Conservation (phyloP, 2,797 vertebrate genomes). For the Eospalax fontanierii region DNA sequence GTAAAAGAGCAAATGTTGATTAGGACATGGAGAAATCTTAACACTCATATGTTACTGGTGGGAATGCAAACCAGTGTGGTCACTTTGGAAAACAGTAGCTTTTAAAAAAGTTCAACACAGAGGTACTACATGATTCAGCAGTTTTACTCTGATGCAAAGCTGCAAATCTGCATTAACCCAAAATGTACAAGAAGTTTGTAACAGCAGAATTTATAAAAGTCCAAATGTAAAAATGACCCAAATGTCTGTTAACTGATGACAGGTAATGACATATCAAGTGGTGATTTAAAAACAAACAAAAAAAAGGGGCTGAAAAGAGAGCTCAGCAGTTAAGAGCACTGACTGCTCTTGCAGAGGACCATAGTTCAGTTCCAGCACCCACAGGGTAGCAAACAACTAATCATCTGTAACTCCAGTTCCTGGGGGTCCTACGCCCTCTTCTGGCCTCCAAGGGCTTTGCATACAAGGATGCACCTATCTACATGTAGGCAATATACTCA, state of each 20-base stretch:
- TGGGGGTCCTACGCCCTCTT: no score
- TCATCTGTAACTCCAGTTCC: no score
- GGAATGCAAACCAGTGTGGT: not conserved
- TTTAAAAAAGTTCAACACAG: slow-evolving; percentile 15
- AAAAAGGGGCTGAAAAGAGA: no score
- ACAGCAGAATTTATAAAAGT: not conserved
- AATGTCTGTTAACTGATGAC: not conserved
- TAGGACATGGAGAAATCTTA: not conserved
- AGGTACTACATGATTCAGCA: not conserved
- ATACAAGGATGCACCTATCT: no score
- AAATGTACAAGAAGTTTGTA: not conserved
- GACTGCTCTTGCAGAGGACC: no score
- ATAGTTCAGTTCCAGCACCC: no score
- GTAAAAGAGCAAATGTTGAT: not conserved
- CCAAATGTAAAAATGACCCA: not conserved
- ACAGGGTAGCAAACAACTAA: no score
- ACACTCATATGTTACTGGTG: not conserved
- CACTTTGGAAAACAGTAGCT: not conserved
- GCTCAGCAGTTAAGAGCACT: no score
- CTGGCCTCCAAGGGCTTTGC: no score
- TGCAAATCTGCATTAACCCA: not conserved
- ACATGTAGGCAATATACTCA: no score
- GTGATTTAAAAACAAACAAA: not conserved
- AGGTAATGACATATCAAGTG: not conserved
- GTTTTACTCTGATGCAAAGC: not conserved